These are phyloP conservation scores for Campoplex capitator DNA, from an alignment of 2,888 invertebrate genomes.

Conservation along the genomic window DNA sequence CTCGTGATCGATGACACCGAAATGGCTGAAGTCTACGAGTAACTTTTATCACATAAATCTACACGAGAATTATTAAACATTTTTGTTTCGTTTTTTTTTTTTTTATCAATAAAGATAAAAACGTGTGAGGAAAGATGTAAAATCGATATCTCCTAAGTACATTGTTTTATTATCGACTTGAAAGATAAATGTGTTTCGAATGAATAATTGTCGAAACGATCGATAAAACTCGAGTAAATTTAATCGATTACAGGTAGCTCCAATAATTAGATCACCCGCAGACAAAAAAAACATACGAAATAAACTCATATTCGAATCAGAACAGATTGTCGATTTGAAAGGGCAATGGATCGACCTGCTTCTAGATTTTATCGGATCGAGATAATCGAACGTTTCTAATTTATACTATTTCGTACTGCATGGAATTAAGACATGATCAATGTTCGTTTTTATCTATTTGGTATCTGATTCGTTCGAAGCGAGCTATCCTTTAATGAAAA, in stretches of 20 bases:
- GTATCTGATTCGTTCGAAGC: background rate
- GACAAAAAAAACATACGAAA: background rate
- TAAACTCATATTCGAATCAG: too few species aligned
- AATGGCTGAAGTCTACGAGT: slow-evolving; percentile 86
- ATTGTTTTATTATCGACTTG: background rate
- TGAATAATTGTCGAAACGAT: background rate
- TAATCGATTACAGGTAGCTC: background rate
- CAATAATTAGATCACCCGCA: background rate
- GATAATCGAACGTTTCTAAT: background rate
- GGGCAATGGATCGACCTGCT: background rate
- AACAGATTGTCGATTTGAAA: background rate
- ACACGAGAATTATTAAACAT: background rate
- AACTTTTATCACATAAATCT: slow-evolving; percentile 3
- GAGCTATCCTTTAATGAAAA: background rate
- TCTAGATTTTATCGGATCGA: background rate
- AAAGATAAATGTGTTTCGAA: background rate
- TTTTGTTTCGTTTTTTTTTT: background rate
- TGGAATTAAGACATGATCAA: background rate
- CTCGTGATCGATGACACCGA: slow-evolving; percentile 92
- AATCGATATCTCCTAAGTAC: too few species aligned
- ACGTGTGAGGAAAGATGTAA: background rate
- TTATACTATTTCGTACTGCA: background rate
- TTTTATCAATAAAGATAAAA: background rate
- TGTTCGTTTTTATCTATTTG: background rate
- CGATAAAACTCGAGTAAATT: background rate